Conservation (phyloP, 2,113 vertebrate genomes). For the Meles meles region DNA sequence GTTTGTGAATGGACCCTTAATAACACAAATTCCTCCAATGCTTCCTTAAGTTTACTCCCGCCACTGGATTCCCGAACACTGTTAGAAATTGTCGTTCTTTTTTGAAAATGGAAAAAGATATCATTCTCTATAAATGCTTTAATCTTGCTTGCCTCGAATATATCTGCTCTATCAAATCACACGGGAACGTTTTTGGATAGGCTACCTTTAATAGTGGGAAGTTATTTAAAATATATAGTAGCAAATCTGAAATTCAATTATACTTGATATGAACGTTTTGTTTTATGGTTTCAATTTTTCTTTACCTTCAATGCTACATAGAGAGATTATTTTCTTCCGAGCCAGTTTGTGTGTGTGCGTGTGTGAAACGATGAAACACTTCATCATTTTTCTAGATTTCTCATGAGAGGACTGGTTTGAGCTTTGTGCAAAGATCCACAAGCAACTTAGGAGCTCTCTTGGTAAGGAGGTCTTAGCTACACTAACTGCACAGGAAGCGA, state of each 20-base stretch:
- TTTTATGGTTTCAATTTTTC: not conserved
- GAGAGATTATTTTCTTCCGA: not conserved
- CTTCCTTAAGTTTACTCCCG: not conserved
- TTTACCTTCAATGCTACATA: not conserved
- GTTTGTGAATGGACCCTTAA: slow-evolving; percentile 45
- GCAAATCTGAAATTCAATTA: not conserved
- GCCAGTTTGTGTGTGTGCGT: not conserved
- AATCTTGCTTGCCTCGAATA: not conserved
- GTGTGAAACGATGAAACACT: not conserved
- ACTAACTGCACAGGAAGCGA: not conserved
- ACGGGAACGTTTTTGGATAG: not conserved
- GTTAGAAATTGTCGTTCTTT: not conserved
- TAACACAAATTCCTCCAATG: not conserved
- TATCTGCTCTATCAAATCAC: not conserved
- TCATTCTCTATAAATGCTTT: not conserved
- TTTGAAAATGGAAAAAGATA: slow-evolving; percentile 18
- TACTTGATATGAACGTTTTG: not conserved
- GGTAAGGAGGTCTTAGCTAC: not conserved
- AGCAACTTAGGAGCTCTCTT: slow-evolving; percentile 20
- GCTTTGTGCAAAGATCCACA: slow-evolving; percentile 56
- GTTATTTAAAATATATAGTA: not conserved
- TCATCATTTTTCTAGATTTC: slow-evolving; percentile 38
- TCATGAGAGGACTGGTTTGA: not conserved
- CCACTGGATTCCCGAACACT: not conserved
- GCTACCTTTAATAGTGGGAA: not conserved